Base-by-base conservation (phyloP, 2,888 invertebrate genomes). In the Pristionchus maxplancki region DNA sequence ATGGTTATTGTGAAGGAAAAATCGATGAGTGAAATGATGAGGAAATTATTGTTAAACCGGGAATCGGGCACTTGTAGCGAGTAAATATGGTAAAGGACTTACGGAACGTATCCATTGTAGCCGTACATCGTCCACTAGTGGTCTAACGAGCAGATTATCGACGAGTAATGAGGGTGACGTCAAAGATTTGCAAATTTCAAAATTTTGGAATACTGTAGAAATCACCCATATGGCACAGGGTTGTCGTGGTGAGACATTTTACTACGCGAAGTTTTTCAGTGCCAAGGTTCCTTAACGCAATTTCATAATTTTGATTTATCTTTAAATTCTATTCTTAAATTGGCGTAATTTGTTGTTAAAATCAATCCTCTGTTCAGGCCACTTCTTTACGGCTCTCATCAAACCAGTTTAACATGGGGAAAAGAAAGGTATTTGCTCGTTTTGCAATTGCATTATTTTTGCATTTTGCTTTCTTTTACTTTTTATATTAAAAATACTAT, bases 91-190 rank as follows among this genome's bases (percentile, higher is more conserved):
- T 81, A 81, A 9, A n/a, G 20, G 1, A 64, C 85, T 85, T 40
- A 85, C 85, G 85, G 85, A 28, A 34, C 31, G 64, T 85, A 64
- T 48, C 44, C 40, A 53, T 58, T 34, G 44, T 85, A 85, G 40
- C 85, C 85, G 48, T 85, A 85, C 85, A 85, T 85, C 85, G 62
- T 85, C 28, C 62, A 64, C 40, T 85, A 85, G 8, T 40, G 24
- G n/a, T 34, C 85, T 20, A 83, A 28, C 6, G 20, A 58, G 6
- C 24, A 58, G 58, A 84, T 74, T 40, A 84, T 50, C 48, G 81
- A 44, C 40, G 11, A 40, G 37, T n/a, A 37, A 78, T 24, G 81
- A 28, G 11, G 8, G 31, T 50, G 81, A 81, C 48, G 81, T 81
- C 50, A 40, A 81, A 31, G 28, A 11, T n/a, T n/a, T n/a, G 48